Conservation (phyloP, 2,113 vertebrate species). For the Corvus hawaiiensis region DNA sequence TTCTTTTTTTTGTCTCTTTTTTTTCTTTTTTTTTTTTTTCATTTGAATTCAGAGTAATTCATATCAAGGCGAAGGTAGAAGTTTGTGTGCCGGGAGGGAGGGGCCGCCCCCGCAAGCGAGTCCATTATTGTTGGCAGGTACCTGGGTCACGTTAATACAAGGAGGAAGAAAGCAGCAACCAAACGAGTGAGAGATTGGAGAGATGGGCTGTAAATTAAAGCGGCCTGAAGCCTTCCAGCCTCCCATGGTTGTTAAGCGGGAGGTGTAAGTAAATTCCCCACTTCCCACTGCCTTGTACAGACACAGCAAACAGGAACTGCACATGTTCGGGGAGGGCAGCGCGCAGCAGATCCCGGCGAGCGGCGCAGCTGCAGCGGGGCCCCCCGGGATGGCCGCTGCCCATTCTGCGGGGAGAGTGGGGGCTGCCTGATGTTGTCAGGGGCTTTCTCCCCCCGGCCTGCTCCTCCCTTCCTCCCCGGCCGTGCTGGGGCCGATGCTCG, state of each 20-base stretch:
- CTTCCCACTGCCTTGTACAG: constrained; percentile 71
- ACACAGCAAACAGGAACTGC: constrained; percentile 75
- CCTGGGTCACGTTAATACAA: constrained; percentile 71
- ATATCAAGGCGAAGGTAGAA: constrained; percentile 62
- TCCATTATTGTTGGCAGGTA: constrained; percentile 79
- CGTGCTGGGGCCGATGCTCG: constrained; percentile 58
- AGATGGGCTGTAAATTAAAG: constrained; percentile 72
- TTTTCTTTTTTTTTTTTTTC: background rate
- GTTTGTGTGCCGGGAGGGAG: constrained; percentile 59
- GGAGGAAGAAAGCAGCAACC: constrained; percentile 72
- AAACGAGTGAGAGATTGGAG: constrained; percentile 66
- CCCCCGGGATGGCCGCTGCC: constrained; percentile 46
- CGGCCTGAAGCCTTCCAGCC: constrained; percentile 70
- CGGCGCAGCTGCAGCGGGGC: constrained; percentile 28
- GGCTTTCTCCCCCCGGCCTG: constrained; percentile 36
- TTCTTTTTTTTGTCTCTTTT: constrained; percentile 29
- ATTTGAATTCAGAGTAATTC: constrained; percentile 62
- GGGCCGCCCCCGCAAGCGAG: constrained; percentile 63
- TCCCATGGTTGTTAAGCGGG: constrained; percentile 70
- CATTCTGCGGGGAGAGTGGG: constrained; percentile 40
- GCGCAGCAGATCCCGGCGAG: background rate
- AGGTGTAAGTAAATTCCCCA: constrained; percentile 76
- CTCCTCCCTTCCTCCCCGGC: constrained; percentile 69
- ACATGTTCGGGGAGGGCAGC: constrained; percentile 71
- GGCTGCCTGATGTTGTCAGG: constrained; percentile 44